Conservation (phyloP, 2,888 invertebrate species). For the Apamea monoglypha region DNA sequence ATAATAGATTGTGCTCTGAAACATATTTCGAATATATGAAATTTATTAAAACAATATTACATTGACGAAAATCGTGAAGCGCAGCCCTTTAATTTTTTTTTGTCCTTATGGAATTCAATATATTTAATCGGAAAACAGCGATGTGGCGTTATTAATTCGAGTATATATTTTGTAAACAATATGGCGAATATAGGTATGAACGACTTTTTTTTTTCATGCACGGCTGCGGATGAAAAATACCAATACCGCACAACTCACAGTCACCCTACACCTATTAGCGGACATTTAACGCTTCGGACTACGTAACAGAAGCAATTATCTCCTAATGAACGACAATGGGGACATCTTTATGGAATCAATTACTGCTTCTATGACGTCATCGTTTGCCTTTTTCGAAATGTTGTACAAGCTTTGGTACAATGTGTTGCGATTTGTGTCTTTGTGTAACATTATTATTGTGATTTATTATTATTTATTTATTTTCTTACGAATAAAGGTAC, state of each 20-base stretch:
- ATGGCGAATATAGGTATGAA: no score
- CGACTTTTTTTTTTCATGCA: no score
- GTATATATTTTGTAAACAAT: no score
- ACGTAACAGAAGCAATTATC: slow-evolving; percentile 61
- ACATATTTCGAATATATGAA: no score
- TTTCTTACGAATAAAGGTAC: no score
- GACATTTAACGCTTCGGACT: slow-evolving; percentile 62
- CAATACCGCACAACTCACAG: slow-evolving; percentile 19
- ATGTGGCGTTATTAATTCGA: no score
- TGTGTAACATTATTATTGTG: background rate
- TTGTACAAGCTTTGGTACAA: background rate
- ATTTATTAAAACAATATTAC: no score
- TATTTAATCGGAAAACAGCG: no score
- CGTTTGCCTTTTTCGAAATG: background rate
- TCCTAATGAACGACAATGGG: slow-evolving; percentile 55
- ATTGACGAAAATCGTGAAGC: no score
- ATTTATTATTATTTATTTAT: background rate
- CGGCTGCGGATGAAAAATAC: slow-evolving; percentile 12
- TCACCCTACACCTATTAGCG: slow-evolving; percentile 57
- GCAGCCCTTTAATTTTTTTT: no score
- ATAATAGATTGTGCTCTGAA: no score
- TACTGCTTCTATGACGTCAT: slow-evolving; percentile 39
- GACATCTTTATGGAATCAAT: slow-evolving; percentile 59
- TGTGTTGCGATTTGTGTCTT: background rate
- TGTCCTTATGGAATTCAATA: no score